Evolutionary conservation across 2,113 vertebrate genomes (phyloP).

Genomic region (Gasterosteus aculeatus): DNA sequence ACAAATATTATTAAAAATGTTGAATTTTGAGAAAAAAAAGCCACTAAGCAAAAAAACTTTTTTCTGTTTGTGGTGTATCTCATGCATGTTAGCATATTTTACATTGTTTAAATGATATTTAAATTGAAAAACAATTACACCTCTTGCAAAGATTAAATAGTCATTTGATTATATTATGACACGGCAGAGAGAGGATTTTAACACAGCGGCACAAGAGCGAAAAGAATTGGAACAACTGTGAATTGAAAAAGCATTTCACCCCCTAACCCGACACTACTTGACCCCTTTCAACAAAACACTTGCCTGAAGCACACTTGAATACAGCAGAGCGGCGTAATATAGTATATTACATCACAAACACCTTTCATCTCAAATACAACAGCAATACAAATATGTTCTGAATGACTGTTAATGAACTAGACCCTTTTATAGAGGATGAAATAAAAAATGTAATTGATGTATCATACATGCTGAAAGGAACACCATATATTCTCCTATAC

Average conservation of each 20-base stretch:
- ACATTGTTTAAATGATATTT: conserved; percentile 14
- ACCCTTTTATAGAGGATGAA: conserved; percentile 7
- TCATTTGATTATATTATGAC: conserved; percentile 36
- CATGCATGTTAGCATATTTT: neutral
- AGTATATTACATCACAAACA: neutral
- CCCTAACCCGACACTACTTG: conserved; percentile 24
- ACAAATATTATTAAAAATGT: neutral
- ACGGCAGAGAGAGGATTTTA: conserved; percentile 41
- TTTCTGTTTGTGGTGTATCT: neutral
- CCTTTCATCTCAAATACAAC: neutral
- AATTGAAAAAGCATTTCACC: conserved; percentile 40
- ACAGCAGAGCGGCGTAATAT: neutral
- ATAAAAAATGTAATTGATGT: conserved; percentile 16
- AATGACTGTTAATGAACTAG: neutral
- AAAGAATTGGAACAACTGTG: conserved; percentile 26
- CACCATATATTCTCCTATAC: neutral
- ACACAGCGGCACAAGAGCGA: conserved; percentile 27
- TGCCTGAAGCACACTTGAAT: conserved; percentile 16
- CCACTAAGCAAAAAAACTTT: neutral
- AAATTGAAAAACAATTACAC: conserved; percentile 8
- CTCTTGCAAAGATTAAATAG: conserved; percentile 23
- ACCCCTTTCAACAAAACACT: conserved; percentile 50
- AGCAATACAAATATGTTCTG: neutral
- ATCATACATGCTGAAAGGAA: neutral
- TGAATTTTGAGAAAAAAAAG: neutral